Conservation (phyloP, 1,140 invertebrate genomes). For the Cyclina sinensis region DNA sequence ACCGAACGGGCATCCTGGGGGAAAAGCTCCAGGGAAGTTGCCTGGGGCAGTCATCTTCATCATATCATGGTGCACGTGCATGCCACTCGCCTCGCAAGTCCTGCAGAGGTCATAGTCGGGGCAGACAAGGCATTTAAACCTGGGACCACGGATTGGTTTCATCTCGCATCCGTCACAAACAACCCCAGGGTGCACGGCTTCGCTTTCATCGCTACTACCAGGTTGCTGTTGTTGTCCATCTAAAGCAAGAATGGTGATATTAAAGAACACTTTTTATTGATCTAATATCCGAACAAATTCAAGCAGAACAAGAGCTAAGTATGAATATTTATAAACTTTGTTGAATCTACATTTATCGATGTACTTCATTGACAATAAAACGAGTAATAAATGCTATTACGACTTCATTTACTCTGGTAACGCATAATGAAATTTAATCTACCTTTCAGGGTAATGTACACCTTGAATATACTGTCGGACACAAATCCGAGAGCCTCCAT, state of each 20-base stretch:
- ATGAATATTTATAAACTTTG: no score
- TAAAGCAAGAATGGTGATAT: not conserved
- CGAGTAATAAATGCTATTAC: no score
- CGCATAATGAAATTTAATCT: no score
- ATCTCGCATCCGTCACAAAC: conserved; percentile 92
- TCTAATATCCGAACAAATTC: no score
- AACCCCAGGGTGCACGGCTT: conserved; percentile 89
- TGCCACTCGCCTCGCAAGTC: conserved; percentile 90
- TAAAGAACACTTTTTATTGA: no score
- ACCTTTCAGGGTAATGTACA: conserved; percentile 47
- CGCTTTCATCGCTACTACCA: not conserved
- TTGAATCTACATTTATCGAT: no score
- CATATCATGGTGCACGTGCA: conserved; percentile 94
- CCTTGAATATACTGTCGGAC: conserved; percentile 35
- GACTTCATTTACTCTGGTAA: no score
- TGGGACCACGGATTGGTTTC: conserved; percentile 90
- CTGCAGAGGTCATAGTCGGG: conserved; percentile 94
- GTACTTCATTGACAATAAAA: no score
- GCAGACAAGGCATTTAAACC: conserved; percentile 95
- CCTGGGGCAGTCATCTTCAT: conserved; percentile 89
- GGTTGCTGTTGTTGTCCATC: not conserved
- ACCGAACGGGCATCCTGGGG: conserved; percentile 5
- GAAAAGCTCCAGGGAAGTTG: conserved; percentile 29
- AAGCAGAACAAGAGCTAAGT: no score
- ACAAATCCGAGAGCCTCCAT: conserved; percentile 64